Evolutionary conservation across 2,888 invertebrate species (phyloP), one percentile per base, ranked within the genome.

Genomic region (Agriopis aurantiaria): DNA sequence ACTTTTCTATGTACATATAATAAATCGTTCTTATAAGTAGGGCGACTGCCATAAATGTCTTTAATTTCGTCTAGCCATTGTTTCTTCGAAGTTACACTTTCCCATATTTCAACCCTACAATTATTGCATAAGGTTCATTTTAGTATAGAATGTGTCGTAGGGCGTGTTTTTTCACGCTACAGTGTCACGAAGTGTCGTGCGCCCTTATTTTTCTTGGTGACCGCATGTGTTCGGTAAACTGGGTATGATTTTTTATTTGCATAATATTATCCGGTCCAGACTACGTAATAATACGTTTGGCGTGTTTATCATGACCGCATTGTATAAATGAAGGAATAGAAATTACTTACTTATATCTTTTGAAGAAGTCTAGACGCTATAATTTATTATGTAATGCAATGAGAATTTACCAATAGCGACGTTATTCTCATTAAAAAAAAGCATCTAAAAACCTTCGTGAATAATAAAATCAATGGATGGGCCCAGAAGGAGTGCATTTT

Each of bases 181-280:
- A 73, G 82, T 82, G 87, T 88, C 92, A 92, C 92, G 92, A 90
- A 88, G 80, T 85, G 80, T 85, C 89, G 89, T 90, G 90, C 82
- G 89, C 88, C 85, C 89, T 86, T 89, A 90, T 91, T 92, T 89
- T 85, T 77, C 80, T 81, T 76, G 64, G 33, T 62, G 40, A 56
- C 43, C 51, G 45, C 48, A 45, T 53, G 46, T 68, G 62, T 62
- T 46, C 57, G 14, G 76, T 78, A 75, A 74, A 69, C 57, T 65
- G 75, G 70, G 51, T 71, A 48, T 63, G 49, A 45, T 68, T 71
- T 72, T 52, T 63, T 64, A 71, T 72, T 73, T 72, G 76, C 74
- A 74, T 75, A 73, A 58, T 66, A 51, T 72, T 66, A 56, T 62
- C 48, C 60, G 60, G 62, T 52, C 55, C n/a, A 45, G 41, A 69